These are phyloP conservation scores for Melipona quadrifasciata DNA, from an alignment of 1,140 invertebrate genomes.

Conservation along the genomic window DNA sequence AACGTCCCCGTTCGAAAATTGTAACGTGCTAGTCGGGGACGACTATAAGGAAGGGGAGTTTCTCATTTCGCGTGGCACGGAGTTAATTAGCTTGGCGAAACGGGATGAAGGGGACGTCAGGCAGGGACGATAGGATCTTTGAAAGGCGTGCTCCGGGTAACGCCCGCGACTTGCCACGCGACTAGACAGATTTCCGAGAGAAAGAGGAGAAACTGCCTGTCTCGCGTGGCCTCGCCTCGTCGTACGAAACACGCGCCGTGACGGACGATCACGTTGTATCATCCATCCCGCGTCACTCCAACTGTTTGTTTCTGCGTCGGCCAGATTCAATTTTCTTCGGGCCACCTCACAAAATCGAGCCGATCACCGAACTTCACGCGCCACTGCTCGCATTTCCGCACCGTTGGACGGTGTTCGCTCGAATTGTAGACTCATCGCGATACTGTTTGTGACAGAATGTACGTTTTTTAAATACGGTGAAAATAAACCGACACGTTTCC, in stretches of 20 bases:
- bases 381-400: constrained; percentile 47
- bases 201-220: constrained; percentile 57
- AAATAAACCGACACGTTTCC: not conserved
- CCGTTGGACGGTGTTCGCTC: constrained; percentile 16
- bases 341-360: constrained; percentile 73
- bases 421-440: constrained; percentile 2
- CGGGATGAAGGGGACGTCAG: constrained; percentile 37
- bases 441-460: too few species aligned
- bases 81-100: constrained; percentile 57
- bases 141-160: constrained; percentile 50
- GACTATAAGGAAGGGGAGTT: not conserved
- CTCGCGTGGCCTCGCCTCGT: constrained; percentile 21
- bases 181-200: constrained; percentile 67
- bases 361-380: constrained; percentile 67
- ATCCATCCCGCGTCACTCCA: constrained; percentile 68
- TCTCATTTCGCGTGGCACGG: constrained; percentile 4
- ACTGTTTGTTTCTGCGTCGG: constrained; percentile 76
- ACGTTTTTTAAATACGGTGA: not conserved
- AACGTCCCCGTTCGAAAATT: not conserved
- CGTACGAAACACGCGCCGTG: constrained; percentile 58
- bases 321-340: constrained; percentile 77
- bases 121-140: constrained; percentile 55
- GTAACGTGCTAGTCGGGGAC: not conserved
- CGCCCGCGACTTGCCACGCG: constrained; percentile 67
- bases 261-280: constrained; percentile 77